Evolutionary conservation across 2,888 invertebrate genomes (phyloP).

Genomic region (Mimas tiliae): DNA sequence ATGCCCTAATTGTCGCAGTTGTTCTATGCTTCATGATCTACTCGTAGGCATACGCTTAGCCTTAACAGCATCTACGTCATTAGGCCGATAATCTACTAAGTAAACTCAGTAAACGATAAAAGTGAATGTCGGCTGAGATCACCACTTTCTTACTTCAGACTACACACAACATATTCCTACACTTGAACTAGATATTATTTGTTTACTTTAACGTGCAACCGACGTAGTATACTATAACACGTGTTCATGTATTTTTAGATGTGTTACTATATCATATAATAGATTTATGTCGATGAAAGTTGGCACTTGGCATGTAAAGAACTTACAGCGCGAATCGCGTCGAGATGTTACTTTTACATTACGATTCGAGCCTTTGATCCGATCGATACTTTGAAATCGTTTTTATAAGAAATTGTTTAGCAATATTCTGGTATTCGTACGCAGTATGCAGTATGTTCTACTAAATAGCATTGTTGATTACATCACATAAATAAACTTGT

Average conservation of each 20-base stretch:
- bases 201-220: background rate
- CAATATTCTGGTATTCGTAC: background rate
- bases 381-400: conserved; percentile 1
- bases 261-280: background rate
- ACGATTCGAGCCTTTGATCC: background rate
- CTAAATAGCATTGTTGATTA: no score
- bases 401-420: background rate
- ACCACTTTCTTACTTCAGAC: background rate
- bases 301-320: conserved; percentile 17
- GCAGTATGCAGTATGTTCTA: no score
- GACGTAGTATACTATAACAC: background rate
- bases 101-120: background rate
- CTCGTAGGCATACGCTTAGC: no score
- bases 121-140: conserved; percentile 8
- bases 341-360: conserved; percentile 16
- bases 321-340: background rate
- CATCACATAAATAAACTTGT: no score
- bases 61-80: no score
- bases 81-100: no score
- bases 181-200: background rate
- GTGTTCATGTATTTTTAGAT: background rate
- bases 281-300: conserved; percentile 19
- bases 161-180: background rate
- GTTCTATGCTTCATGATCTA: background rate
- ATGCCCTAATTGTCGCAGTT: no score